Percentiles rank a stretch among this genome's conserved stretches.
phyloP scores from a whole-genome alignment of 1,140 invertebrate species.

The Goniozus legneri region DNA sequence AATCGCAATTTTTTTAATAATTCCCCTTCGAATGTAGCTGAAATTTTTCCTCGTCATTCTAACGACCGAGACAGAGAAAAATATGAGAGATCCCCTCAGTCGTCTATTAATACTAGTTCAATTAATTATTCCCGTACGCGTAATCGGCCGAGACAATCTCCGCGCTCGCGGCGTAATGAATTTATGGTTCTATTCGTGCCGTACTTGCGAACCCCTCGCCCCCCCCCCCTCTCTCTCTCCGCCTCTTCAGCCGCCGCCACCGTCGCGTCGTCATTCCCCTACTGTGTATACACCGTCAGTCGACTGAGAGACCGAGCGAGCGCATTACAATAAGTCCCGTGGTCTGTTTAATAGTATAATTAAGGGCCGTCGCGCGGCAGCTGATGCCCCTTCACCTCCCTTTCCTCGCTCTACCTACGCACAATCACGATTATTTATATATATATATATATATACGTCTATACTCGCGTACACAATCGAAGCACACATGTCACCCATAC shows the following conservation, averaged over 20 bases:
- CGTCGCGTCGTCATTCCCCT: too few species aligned
- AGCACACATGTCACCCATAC: too few species aligned
- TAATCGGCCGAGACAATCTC: conserved; percentile 16
- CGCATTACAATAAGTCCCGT: conserved; percentile 49
- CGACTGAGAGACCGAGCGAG: too few species aligned
- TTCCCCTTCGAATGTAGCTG: too few species aligned
- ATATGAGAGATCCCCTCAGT: too few species aligned
- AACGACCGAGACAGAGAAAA: too few species aligned
- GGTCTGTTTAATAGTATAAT: conserved; percentile 55
- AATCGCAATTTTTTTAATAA: too few species aligned
- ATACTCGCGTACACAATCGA: too few species aligned
- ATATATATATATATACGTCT: background rate
- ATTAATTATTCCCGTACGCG: background rate
- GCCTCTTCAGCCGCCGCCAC: background rate
- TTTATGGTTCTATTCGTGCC: conserved; percentile 29
- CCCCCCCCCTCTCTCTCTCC: conserved; percentile 4
- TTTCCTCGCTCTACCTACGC: conserved; percentile 14
- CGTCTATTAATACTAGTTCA: too few species aligned
- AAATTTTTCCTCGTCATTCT: too few species aligned
- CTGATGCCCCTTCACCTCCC: conserved; percentile 37
- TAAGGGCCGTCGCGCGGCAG: conserved; percentile 49
- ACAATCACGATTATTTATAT: too few species aligned
- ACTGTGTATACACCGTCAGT: too few species aligned
- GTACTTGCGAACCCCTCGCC: conserved; percentile 9
- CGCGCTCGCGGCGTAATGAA: conserved; percentile 32